Evolutionary conservation across 2,797 vertebrate genomes (phyloP), one percentile per base, ranked within the genome.

Genomic region (Tapera naevia): DNA sequence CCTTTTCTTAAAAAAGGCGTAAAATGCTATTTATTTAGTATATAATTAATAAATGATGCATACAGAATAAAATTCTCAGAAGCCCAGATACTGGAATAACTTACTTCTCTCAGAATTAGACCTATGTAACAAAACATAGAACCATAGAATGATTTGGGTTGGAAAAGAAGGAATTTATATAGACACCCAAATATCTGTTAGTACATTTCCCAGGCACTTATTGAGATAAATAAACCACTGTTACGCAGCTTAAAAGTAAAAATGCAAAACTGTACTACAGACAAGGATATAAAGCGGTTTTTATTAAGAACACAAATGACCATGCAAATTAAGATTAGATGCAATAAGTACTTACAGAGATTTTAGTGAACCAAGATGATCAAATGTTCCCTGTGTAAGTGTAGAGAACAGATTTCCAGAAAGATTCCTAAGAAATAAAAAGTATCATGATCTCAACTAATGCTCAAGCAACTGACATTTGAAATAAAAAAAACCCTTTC

Each of bases 341-440:
- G 73, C n/a, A 93, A 41, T 62, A 85, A 88, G 67, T 95, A 99
- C 99, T 99, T 97, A 99, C 99, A 99, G 86, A 56, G 98, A 98
- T 95, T 99, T 99, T 54, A 99, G 97, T 39, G 99, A 99, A 78
- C 95, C 97, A 92, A 99, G 98, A 97, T 99, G 98, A 98, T 99
- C 98, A 93, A 99, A 99, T 3, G 98, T 99, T 93, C 99, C 99
- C 97, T 98, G 98, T 62, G 99, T 96, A 96, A 99, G 93, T 2
- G 99, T 99, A 37, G 99, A 99, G 98, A 99, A 99, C 80, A 99
- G 97, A 97, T 99, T 99, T 88, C 99, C 99, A 64, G 99, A 99
- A 96, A 99, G 98, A 93, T 99, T 99, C 88, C 99, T 99, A 97
- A 32, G 71, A 96, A 91, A 43, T 43, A 60, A 50, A 50, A 94